Evolutionary conservation across 2,113 vertebrate species (phyloP).

Genomic region (Helogale parvula): DNA sequence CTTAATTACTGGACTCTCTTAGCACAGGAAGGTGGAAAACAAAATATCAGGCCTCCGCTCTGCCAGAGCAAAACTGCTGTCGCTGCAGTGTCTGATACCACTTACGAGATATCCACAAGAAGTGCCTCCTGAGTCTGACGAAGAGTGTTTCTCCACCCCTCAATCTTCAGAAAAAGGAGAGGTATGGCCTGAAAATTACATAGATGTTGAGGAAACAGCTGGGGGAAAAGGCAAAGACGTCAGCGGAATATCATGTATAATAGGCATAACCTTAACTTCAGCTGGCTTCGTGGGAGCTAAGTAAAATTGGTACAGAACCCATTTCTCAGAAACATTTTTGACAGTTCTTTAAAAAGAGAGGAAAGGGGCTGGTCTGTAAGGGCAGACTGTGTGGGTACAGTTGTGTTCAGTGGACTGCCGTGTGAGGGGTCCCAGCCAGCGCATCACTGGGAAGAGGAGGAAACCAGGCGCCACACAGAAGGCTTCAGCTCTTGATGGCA

Average conservation of each 20-base stretch:
- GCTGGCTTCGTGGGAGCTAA: slow-evolving; percentile 35
- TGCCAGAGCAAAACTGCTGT: neutral
- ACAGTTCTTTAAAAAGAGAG: neutral
- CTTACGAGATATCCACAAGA: slow-evolving; percentile 7
- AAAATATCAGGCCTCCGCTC: neutral
- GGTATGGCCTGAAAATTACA: neutral
- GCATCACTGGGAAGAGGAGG: neutral
- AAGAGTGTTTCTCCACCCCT: neutral
- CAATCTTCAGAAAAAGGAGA: neutral
- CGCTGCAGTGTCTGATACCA: neutral
- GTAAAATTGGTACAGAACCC: neutral
- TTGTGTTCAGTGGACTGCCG: neutral
- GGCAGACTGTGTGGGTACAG: neutral
- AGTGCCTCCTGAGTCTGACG: neutral
- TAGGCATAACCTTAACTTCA: slow-evolving; percentile 16
- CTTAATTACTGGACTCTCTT: neutral
- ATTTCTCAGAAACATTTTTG: slow-evolving; percentile 51
- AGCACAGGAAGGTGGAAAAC: slow-evolving; percentile 16
- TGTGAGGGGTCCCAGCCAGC: slow-evolving; percentile 14
- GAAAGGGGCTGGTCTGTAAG: neutral
- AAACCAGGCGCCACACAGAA: neutral
- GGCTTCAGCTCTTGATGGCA: neutral
- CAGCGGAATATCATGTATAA: neutral
- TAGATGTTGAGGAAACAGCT: neutral
- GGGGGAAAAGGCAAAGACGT: neutral